Percentiles rank a stretch among this genome's conserved stretches.
phyloP scores from a whole-genome alignment of 2,888 invertebrate species.

The Cerceris rybyensis region DNA sequence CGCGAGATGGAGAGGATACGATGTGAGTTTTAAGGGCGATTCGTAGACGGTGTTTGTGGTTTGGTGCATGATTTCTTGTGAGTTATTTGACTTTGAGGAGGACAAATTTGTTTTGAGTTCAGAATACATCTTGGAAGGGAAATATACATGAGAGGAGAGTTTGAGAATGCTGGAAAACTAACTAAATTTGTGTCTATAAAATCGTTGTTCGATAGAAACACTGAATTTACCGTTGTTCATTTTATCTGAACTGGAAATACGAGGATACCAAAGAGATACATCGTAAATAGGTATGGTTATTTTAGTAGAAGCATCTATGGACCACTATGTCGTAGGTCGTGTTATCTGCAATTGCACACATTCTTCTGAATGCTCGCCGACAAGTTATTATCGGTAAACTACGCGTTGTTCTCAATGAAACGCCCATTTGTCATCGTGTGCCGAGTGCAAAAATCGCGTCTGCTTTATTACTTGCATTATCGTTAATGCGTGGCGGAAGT shows the following conservation, averaged over 20 bases:
- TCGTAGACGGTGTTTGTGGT: no score
- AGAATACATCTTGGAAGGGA: no score
- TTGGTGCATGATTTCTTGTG: no score
- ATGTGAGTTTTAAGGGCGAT: no score
- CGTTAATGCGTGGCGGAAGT: not conserved
- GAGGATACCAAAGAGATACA: conserved; percentile 2
- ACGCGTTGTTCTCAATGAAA: conserved; percentile 35
- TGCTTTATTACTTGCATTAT: conserved; percentile 26
- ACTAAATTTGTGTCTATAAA: not conserved
- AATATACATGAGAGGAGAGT: no score
- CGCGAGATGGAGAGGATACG: no score
- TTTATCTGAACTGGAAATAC: no score
- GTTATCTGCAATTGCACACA: conserved; percentile 58
- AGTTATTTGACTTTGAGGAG: no score
- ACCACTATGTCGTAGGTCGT: conserved; percentile 47
- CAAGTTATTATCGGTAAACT: conserved; percentile 63
- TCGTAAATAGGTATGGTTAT: conserved; percentile 9
- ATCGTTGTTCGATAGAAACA: not conserved
- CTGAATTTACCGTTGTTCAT: no score
- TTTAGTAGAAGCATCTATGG: conserved; percentile 24
- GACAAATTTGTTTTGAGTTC: no score
- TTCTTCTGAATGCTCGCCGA: conserved; percentile 47
- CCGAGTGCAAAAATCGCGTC: conserved; percentile 35
- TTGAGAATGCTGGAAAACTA: not conserved
- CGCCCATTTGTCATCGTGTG: conserved; percentile 53